These are phyloP conservation scores for Nestor notabilis DNA, from an alignment of 2,113 vertebrate genomes.

Conservation along the genomic window DNA sequence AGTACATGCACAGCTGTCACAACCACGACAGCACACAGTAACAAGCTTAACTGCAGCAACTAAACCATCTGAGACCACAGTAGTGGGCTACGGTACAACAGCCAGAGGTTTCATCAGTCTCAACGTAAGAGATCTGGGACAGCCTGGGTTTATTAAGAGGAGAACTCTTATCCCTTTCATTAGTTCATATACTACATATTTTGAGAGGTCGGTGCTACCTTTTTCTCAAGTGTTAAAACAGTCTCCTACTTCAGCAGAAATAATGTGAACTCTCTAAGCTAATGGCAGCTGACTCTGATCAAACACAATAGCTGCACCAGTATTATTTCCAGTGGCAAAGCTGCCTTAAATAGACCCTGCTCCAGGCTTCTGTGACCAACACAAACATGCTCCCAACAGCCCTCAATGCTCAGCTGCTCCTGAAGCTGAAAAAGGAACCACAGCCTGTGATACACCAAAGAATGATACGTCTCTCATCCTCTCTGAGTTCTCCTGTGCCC, in stretches of 20 bases:
- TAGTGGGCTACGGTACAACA: not conserved
- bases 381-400: not conserved
- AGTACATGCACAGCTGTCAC: not conserved
- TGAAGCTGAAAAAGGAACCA: not conserved
- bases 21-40: not conserved
- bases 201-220: not conserved
- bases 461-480: not conserved
- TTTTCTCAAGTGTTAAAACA: not conserved
- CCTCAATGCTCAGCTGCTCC: not conserved
- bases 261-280: not conserved
- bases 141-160: not conserved
- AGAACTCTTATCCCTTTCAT: not conserved
- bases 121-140: not conserved
- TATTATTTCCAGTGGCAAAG: not conserved
- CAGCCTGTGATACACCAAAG: fast-evolving
- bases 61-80: not conserved
- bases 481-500: not conserved
- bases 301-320: not conserved
- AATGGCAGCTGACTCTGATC: not conserved
- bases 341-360: not conserved
- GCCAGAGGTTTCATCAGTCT: not conserved
- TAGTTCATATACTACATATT: not conserved
- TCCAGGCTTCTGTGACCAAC: not conserved
- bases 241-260: not conserved
- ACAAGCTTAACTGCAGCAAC: not conserved